phyloP scores from a whole-genome alignment of 1,140 invertebrate species.

The Lepidurus packardi region DNA sequence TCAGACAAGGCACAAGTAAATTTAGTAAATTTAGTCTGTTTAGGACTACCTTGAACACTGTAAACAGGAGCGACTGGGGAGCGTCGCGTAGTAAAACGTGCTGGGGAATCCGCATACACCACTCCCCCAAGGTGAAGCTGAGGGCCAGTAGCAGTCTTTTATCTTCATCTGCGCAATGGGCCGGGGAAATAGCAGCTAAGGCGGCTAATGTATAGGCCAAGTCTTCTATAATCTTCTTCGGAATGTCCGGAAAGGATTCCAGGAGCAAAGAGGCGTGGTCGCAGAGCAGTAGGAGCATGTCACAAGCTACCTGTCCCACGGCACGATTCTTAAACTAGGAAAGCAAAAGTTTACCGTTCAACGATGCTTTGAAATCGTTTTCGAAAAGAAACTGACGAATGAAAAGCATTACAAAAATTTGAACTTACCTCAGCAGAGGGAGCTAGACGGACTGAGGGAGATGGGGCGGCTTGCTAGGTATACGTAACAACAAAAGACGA shows the following conservation, averaged over 20 bases:
- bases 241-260: conserved; percentile 68
- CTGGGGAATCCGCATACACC: conserved; percentile 72
- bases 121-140: conserved; percentile 84
- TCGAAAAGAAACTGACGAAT: neutral
- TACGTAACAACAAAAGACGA: conserved; percentile 11
- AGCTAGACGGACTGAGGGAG: neutral
- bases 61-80: conserved; percentile 34
- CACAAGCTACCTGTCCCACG: conserved; percentile 80
- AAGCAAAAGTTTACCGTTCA: neutral
- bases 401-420: neutral
- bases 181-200: conserved; percentile 31
- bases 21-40: neutral
- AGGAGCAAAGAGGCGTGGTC: conserved; percentile 71
- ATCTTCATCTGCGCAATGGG: conserved; percentile 53
- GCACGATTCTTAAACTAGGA: conserved; percentile 73
- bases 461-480: neutral
- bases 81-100: conserved; percentile 43
- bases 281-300: conserved; percentile 70
- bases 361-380: neutral
- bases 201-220: conserved; percentile 34
- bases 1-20: neutral
- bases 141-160: conserved; percentile 70
- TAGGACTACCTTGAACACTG: conserved; percentile 41
- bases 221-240: conserved; percentile 62
- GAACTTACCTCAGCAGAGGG: conserved; percentile 18